Conservation (phyloP, 2,888 invertebrate species). For the Platycnemis pennipes region DNA sequence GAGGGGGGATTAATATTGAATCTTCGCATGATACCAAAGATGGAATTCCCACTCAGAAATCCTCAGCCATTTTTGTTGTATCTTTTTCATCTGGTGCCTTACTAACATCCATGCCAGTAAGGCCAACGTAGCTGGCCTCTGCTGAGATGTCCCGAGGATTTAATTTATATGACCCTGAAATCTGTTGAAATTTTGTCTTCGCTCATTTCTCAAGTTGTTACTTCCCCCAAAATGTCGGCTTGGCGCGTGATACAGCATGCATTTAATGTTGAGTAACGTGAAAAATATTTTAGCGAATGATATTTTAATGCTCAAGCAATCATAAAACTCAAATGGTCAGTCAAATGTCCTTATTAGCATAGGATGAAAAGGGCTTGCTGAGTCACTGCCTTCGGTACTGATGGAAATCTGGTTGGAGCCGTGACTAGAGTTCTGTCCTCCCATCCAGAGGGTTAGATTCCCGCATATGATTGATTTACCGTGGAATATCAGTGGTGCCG, state of each 20-base stretch:
- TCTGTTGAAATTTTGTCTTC: background rate
- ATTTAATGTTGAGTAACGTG: background rate
- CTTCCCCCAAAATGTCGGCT: no score
- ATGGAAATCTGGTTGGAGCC: no score
- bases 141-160: background rate
- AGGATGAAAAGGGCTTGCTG: no score
- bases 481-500: no score
- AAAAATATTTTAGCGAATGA: background rate
- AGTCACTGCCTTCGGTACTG: no score
- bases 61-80: background rate
- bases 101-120: background rate
- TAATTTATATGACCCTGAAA: background rate
- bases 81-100: background rate
- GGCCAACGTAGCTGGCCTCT: background rate
- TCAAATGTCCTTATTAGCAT: no score
- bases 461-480: no score
- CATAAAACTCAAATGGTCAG: no score
- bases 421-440: no score
- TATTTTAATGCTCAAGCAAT: background rate
- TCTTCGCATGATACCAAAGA: background rate
- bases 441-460: no score
- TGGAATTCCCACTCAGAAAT: background rate
- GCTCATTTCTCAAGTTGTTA: background rate
- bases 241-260: no score
- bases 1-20: background rate